These are phyloP conservation scores for Coenobita brevimanus DNA, from an alignment of 1,140 invertebrate genomes.

Conservation along the genomic window DNA sequence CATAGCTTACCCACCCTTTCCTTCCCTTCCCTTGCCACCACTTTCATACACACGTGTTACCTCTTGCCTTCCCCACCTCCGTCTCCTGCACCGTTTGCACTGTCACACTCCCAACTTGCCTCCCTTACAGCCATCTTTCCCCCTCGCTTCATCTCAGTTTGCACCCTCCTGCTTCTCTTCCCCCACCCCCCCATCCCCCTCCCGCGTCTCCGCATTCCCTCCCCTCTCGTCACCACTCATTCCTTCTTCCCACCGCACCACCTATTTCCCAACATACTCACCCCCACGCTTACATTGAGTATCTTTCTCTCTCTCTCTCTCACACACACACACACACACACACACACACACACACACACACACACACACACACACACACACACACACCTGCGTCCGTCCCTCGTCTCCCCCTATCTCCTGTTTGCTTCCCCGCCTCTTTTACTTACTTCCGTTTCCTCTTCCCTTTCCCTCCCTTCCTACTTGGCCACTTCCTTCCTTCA, in stretches of 20 bases:
- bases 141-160: not conserved
- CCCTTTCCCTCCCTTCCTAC: too few species aligned
- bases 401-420: too few species aligned
- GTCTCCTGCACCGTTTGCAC: not conserved
- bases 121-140: not conserved
- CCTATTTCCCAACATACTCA: not conserved
- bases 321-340: too few species aligned
- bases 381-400: too few species aligned
- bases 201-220: not conserved
- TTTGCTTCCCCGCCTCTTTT: too few species aligned
- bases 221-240: not conserved
- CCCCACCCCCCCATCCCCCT: not conserved
- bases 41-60: not conserved
- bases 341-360: too few species aligned
- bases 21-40: not conserved
- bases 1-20: not conserved
- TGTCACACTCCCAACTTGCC: not conserved
- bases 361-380: too few species aligned
- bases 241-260: not conserved
- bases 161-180: not conserved
- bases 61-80: constrained; percentile 1
- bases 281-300: not conserved
- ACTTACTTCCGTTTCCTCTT: too few species aligned
- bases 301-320: not conserved
- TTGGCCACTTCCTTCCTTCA: too few species aligned